Conservation (phyloP, 2,113 vertebrate genomes). For the Myiozetetes cayanensis region DNA sequence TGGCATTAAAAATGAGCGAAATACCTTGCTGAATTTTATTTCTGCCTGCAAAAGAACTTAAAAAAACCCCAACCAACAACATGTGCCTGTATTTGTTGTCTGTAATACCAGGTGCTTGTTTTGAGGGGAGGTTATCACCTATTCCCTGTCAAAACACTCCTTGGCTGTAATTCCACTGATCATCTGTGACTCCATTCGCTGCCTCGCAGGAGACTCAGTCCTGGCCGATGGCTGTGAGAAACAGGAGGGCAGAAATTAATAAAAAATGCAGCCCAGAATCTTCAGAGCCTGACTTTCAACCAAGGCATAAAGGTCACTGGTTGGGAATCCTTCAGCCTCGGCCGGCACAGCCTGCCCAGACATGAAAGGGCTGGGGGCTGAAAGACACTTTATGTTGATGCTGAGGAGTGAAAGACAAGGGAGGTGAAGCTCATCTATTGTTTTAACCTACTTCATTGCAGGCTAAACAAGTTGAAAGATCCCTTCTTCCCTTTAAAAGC, state of each 20-base stretch:
- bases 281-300: slow-evolving; percentile 58
- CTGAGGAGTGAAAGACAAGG: slow-evolving; percentile 62
- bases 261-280: slow-evolving; percentile 43
- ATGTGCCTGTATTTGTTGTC: background rate
- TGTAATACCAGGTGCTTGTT: background rate
- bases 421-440: slow-evolving; percentile 68
- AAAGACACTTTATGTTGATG: slow-evolving; percentile 61
- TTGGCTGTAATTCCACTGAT: background rate
- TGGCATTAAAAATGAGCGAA: background rate
- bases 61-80: background rate
- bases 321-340: slow-evolving; percentile 50
- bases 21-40: background rate
- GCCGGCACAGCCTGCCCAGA: slow-evolving; percentile 41
- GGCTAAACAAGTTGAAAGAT: slow-evolving; percentile 69
- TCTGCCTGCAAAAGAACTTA: background rate
- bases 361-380: slow-evolving; percentile 64
- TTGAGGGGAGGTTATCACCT: background rate
- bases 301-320: slow-evolving; percentile 50
- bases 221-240: background rate
- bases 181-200: background rate
- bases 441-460: slow-evolving; percentile 68
- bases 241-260: slow-evolving; percentile 66
- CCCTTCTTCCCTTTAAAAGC: slow-evolving; percentile 43
- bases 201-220: background rate
- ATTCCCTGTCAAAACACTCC: background rate